A percentile compares a stretch with the other conserved stretches of the same genome.
These are phyloP conservation scores for Exaiptasia diaphana DNA, from an alignment of 64 coral and sea anemone species.

Conservation along the genomic window DNA sequence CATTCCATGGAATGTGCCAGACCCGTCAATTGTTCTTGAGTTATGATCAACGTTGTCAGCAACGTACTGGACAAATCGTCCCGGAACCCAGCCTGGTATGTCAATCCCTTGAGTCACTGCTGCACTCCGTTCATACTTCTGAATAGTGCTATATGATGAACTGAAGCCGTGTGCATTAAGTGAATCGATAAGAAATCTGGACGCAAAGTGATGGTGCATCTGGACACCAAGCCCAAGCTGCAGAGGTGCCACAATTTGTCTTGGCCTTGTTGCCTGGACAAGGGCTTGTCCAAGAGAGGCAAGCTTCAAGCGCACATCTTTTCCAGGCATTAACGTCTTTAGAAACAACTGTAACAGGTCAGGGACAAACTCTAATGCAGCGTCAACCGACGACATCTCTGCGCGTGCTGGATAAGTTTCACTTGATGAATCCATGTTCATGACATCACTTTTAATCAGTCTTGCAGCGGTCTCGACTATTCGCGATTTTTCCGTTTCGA, in stretches of 20 bases:
- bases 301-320: conserved; percentile 18
- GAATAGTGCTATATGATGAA: not conserved
- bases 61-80: not conserved
- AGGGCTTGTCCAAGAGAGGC: conserved; percentile 50
- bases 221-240: conserved; percentile 34
- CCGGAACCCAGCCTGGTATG: not conserved
- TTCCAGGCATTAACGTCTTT: not conserved
- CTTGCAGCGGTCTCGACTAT: conserved; percentile 37
- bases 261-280: conserved; percentile 30
- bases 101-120: not conserved
- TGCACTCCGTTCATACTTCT: not conserved
- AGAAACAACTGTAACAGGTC: conserved; percentile 10
- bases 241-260: conserved; percentile 5
- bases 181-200: conserved; percentile 36
- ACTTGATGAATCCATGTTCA: not conserved
- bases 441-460: conserved; percentile 24
- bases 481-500: conserved; percentile 4
- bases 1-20: conserved; percentile 28
- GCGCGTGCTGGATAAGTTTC: conserved; percentile 11
- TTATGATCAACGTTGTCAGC: conserved; percentile 35
- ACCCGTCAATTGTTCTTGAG: conserved; percentile 1
- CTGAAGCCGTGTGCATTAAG: conserved; percentile 33
- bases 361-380: conserved; percentile 25
- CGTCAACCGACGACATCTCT: not conserved
- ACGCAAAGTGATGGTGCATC: conserved; percentile 40